phyloP scores from a whole-genome alignment of 2,113 vertebrate species.

The Rhynchomys soricoides region DNA sequence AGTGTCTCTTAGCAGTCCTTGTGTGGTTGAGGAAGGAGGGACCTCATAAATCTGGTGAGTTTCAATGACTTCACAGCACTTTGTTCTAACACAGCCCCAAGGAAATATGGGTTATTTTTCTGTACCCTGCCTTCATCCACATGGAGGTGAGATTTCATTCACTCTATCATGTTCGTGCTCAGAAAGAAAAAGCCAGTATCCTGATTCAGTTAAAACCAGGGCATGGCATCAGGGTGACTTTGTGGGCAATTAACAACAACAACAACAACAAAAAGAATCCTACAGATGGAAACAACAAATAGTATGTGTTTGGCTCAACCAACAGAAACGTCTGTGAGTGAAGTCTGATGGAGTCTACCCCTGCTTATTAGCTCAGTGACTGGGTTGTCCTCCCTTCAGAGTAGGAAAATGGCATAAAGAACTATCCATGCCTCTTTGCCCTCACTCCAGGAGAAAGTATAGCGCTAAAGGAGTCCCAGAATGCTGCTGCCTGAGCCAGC shows the following conservation, averaged over 20 bases:
- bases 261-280: not conserved
- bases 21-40: not conserved
- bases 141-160: not conserved
- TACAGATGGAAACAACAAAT: not conserved
- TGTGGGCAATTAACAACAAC: not conserved
- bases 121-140: not conserved
- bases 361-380: not conserved
- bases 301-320: not conserved
- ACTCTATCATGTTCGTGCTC: not conserved
- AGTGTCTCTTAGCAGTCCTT: not conserved
- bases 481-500: not conserved
- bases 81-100: not conserved
- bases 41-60: not conserved
- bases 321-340: not conserved
- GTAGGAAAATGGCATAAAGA: not conserved
- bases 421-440: not conserved
- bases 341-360: not conserved
- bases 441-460: not conserved
- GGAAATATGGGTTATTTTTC: not conserved
- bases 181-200: not conserved
- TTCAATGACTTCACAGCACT: not conserved
- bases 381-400: not conserved
- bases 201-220: not conserved
- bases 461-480: not conserved
- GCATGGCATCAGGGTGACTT: not conserved